These are phyloP conservation scores for Eupithecia subumbrata DNA, from an alignment of 2,888 invertebrate species.

Conservation along the genomic window DNA sequence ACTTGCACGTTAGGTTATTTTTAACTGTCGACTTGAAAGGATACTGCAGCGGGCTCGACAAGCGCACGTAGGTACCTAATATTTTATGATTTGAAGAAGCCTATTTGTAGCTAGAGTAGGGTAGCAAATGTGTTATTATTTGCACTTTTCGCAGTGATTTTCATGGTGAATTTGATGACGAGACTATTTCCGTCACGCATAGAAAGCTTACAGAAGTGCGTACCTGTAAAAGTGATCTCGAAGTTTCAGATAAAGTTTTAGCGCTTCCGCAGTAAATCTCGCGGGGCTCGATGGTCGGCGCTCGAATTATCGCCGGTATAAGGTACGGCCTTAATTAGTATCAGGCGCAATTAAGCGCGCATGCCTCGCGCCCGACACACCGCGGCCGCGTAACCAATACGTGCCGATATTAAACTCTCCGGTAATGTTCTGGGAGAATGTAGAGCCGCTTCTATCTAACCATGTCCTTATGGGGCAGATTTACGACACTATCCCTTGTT, in stretches of 20 bases:
- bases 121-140: neutral
- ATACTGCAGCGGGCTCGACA: neutral
- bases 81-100: neutral
- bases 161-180: neutral
- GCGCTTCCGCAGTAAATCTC: neutral
- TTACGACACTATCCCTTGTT: slow-evolving; percentile 44
- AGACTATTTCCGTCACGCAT: neutral
- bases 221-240: neutral
- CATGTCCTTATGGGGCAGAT: slow-evolving; percentile 27
- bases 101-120: neutral
- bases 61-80: slow-evolving; percentile 1
- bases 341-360: slow-evolving; percentile 57
- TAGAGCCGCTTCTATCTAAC: slow-evolving; percentile 24
- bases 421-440: slow-evolving; percentile 28
- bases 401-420: slow-evolving; percentile 31
- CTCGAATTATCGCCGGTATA: slow-evolving; percentile 9
- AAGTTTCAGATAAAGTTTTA: neutral
- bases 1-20: slow-evolving; percentile 7
- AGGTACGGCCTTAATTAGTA: slow-evolving; percentile 45
- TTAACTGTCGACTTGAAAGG: slow-evolving; percentile 11
- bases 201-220: neutral
- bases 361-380: slow-evolving; percentile 43
- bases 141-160: neutral
- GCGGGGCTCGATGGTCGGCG: neutral
- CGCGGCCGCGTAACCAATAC: slow-evolving; percentile 46